Base-by-base conservation (phyloP, 2,797 vertebrate genomes). In the Nyctalus aviator region DNA sequence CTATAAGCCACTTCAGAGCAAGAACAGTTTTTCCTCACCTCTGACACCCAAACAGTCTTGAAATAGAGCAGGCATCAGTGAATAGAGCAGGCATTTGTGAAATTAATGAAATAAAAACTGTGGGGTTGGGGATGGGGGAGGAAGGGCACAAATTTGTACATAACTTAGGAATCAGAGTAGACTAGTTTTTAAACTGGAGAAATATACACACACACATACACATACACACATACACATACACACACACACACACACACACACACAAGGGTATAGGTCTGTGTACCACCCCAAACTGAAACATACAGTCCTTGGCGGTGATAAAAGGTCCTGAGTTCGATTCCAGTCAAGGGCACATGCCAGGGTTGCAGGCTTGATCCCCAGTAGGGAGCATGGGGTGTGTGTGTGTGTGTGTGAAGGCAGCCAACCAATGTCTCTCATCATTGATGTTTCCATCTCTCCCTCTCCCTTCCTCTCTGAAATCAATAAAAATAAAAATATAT, bases 101-200 rank as follows among this genome's bases (percentile, higher is more conserved):
- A 89, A 89, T 41, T 83, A 78, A 86, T 59, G 66, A 86, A 69
- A 90, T 27, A 44, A 92, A 94, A 95, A 71, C 8, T 73, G 25
- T 2, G 30, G 20, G 53, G 53, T 55, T 53, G 7, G 20, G 53
- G 53, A 20, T 21, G 53, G n/a, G 41, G 37, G 72, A 8, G 5
- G 17, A 6, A 21, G 8, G 46, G 27, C 20, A 87, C 23, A 87
- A 84, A 66, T 94, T 50, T 88, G 64, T 30, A 73, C 41, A 48
- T 46, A 68, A 93, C 20, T 77, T 71, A 83, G 37, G 11, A 93
- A 46, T 78, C 69, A 83, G 50, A 13, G 10, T 69, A 85, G 25
- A 73, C n/a, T 87, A 71, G 32, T 68, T 91, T 77, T 76, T 73
- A 90, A 66, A 89, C 15, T 87, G 84, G 41, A 79, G 14, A 93